phyloP scores from a whole-genome alignment of 2,888 invertebrate species.

The Apamea epomidion region DNA sequence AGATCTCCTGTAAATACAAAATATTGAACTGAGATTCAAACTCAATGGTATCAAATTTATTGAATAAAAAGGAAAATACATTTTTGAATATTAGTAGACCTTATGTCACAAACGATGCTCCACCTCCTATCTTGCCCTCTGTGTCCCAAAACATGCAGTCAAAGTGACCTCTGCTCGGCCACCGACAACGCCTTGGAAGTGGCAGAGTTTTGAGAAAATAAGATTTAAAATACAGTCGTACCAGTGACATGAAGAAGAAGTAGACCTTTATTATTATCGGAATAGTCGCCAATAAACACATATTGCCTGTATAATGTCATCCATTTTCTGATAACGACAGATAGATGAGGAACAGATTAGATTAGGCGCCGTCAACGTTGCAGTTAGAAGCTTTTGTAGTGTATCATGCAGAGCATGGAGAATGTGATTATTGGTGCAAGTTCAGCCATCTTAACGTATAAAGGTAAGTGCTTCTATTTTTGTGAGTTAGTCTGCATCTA shows the following conservation, averaged over 20 bases:
- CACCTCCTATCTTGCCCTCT: too few species aligned
- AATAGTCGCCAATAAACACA: slow-evolving; percentile 14
- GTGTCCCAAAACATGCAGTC: too few species aligned
- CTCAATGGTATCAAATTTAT: neutral
- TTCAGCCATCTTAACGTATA: neutral
- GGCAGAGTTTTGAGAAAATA: too few species aligned
- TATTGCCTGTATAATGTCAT: neutral
- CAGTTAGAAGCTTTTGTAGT: slow-evolving; percentile 41
- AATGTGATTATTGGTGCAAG: neutral
- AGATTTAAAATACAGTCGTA: too few species aligned
- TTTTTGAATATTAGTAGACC: neutral
- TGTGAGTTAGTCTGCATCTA: neutral
- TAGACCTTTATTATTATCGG: neutral
- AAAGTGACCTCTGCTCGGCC: too few species aligned
- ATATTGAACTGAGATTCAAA: neutral
- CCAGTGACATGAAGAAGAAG: too few species aligned
- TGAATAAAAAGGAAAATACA: neutral
- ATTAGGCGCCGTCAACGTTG: neutral
- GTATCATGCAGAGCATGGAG: neutral
- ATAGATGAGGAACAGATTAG: slow-evolving; percentile 27
- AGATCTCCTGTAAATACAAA: neutral
- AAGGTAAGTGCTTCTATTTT: slow-evolving; percentile 32
- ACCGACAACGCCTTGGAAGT: too few species aligned
- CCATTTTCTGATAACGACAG: slow-evolving; percentile 10
- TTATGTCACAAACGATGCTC: neutral